Conservation (phyloP, 1,140 invertebrate genomes). For the Drosophila quadrilineata region DNA sequence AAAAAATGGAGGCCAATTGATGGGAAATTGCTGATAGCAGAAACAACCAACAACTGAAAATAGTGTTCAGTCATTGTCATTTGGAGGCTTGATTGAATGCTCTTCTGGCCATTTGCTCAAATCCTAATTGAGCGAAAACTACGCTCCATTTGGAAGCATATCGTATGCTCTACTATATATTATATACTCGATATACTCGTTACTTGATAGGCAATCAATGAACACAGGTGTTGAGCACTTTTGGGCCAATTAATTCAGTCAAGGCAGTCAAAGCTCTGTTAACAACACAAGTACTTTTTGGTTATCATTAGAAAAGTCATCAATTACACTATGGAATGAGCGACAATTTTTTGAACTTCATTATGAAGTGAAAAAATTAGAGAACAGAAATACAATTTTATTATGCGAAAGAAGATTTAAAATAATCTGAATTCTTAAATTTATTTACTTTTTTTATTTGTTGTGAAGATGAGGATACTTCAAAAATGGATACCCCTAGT, state of each 20-base stretch:
- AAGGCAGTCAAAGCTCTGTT: constrained; percentile 15
- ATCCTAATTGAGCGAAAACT: constrained; percentile 31
- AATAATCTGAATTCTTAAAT: no score
- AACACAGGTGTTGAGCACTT: not conserved
- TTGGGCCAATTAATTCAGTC: not conserved
- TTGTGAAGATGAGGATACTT: no score
- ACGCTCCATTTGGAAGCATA: constrained; percentile 26
- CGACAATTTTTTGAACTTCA: constrained; percentile 8
- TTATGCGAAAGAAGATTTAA: no score
- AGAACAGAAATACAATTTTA: no score
- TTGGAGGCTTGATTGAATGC: constrained; percentile 30
- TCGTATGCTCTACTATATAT: no score
- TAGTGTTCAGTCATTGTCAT: constrained; percentile 30
- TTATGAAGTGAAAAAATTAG: no score
- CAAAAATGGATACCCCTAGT: no score
- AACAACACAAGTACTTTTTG: no score
- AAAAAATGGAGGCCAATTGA: constrained; percentile 24
- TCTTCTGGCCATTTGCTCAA: constrained; percentile 6
- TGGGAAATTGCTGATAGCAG: constrained; percentile 9
- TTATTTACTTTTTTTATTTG: no score
- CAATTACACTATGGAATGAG: constrained; percentile 18
- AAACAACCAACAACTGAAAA: not conserved
- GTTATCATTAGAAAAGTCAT: no score
- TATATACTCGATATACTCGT: no score
- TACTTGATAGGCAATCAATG: no score